Evolutionary conservation across 2,113 vertebrate genomes (phyloP), one percentile per base, ranked within the genome.

Genomic region (Grantiella picta): DNA sequence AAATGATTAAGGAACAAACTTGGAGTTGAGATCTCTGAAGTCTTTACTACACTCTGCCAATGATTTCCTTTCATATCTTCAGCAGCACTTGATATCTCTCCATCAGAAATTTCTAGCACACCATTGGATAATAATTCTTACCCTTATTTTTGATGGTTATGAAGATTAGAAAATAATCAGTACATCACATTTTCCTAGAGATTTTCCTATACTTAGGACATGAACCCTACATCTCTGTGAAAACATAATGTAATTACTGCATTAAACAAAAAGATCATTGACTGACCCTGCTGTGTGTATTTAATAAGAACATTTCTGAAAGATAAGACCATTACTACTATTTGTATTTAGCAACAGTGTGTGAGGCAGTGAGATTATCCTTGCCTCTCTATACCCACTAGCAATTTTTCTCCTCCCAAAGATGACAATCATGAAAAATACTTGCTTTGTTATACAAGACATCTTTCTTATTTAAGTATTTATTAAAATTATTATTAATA

Each of bases 231-330:
- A 69, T 69, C 49, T 85, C 75, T 61, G 13, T 57, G 54, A 95
- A 93, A 93, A 90, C 8, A 71, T 52, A 78, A 85, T 61, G 49
- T 21, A 90, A 94, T 90, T 80, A 89, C 29, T 93, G 68, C 54
- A 73, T 89, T 89, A 90, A 92, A 94, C 63, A 80, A 66, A 88
- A 92, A 93, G 86, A 71, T 89, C 79, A 83, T 23, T 77, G 40
- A 76, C 28, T 92, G 92, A 90, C 82, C 69, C 35, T 42, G 28
- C 71, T 68, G 18, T 50, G 53, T 76, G 53, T 82, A 40, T 69
- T 93, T 80, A 94, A 82, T 77, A 86, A 80, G n/a, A 94, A 88
- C 25, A 70, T 73, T 93, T 94, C 47, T 73, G 66, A 72, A 80
- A 93, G 56, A 71, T 56, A 91, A 86, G 66, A 61, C 18, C 42